Conservation (phyloP, 53 echinoderm and acorn worm genomes). For the Echinometra lucunter region DNA sequence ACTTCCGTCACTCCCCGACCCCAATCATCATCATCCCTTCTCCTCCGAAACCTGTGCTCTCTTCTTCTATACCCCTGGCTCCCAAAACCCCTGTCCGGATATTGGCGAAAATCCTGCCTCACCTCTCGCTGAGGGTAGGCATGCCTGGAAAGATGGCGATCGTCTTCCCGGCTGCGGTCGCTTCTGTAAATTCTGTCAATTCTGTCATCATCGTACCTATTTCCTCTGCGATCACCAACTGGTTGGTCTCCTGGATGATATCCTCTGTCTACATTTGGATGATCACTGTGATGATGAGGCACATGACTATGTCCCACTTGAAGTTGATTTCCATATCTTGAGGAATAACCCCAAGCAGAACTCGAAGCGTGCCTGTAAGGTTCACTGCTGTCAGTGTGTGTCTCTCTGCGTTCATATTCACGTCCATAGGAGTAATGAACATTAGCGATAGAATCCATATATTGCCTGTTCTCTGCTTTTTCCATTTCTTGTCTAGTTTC, state of each 20-base stretch:
- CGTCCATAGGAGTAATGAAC: not conserved
- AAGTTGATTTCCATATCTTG: constrained; percentile 25
- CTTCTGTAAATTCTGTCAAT: not conserved
- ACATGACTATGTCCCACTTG: not conserved
- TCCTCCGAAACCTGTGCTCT: not conserved
- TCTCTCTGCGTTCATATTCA: not conserved
- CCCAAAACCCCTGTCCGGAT: not conserved
- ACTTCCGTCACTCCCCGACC: constrained; percentile 72
- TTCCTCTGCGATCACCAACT: not conserved
- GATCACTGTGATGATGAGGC: not conserved
- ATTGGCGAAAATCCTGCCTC: not conserved
- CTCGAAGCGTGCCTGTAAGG: not conserved
- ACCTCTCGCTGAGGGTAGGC: not conserved
- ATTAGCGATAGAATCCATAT: not conserved
- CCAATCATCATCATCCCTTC: constrained; percentile 69
- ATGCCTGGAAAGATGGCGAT: not conserved
- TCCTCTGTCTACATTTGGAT: not conserved
- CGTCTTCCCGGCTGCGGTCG: not conserved
- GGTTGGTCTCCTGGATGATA: not conserved
- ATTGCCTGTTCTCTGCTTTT: not conserved
- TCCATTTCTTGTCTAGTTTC: not conserved
- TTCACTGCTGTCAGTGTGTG: not conserved
- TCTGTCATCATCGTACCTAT: not conserved
- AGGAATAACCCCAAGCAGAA: not conserved
- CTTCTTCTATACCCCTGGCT: constrained; percentile 37